These are phyloP conservation scores for Trachelipus rathkii DNA, from an alignment of 1,140 invertebrate genomes.

Conservation along the genomic window DNA sequence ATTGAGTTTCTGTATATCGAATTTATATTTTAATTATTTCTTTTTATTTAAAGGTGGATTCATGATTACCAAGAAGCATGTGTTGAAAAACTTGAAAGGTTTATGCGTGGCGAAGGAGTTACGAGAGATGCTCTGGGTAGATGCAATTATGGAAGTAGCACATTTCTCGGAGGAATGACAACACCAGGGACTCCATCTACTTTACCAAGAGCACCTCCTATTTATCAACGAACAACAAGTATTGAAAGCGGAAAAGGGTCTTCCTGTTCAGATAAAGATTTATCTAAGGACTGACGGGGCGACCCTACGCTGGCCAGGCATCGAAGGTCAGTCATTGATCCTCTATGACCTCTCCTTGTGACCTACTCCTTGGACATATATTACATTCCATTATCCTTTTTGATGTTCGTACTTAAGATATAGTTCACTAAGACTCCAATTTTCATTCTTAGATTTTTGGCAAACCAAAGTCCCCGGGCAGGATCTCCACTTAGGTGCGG, in stretches of 20 bases:
- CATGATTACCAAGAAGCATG: slow-evolving; percentile 99
- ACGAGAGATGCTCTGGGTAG: slow-evolving; percentile 31
- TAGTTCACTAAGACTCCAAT: background rate
- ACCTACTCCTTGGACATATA: background rate
- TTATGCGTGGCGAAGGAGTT: slow-evolving; percentile 54
- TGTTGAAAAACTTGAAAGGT: slow-evolving; percentile 91
- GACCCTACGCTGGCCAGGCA: slow-evolving; percentile 45
- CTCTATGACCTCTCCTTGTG: background rate
- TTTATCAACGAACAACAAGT: slow-evolving; percentile 78
- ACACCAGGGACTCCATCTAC: slow-evolving; percentile 65
- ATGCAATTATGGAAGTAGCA: slow-evolving; percentile 29
- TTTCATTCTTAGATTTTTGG: background rate
- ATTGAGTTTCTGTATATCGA: background rate
- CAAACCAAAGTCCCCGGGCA: slow-evolving; percentile 26
- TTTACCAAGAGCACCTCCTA: slow-evolving; percentile 50
- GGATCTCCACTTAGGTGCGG: slow-evolving; percentile 39
- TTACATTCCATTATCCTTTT: background rate
- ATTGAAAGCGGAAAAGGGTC: slow-evolving; percentile 65
- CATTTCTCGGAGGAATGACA: slow-evolving; percentile 71
- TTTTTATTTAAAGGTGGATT: slow-evolving; percentile 71
- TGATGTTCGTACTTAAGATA: background rate
- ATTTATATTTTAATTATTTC: background rate
- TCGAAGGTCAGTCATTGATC: slow-evolving; percentile 32
- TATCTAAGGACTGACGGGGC: slow-evolving; percentile 45
- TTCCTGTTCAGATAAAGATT: slow-evolving; percentile 60